A percentile compares a stretch with the other conserved stretches of the same genome.
Conservation (phyloP, 2,888 invertebrate genomes). For the Catocala fraxini region DNA sequence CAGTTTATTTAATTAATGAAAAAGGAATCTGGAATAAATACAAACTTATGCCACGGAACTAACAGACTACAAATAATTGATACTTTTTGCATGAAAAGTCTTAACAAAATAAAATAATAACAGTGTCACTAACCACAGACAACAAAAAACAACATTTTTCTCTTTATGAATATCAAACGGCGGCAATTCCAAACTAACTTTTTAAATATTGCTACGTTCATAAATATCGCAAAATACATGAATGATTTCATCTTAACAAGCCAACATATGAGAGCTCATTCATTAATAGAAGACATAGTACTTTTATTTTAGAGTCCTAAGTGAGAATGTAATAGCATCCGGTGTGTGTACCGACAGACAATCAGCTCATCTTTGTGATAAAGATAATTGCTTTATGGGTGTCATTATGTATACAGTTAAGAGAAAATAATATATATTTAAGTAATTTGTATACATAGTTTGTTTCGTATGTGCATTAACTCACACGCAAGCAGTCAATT, state of each 20-base stretch:
- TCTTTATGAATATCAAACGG: no score
- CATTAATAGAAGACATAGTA: conserved; percentile 69
- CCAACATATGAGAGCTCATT: conserved; percentile 57
- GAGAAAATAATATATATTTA: conserved; percentile 17
- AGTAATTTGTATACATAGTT: conserved; percentile 6
- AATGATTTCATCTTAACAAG: conserved; percentile 27
- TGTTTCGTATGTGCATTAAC: background rate
- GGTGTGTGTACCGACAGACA: conserved; percentile 67
- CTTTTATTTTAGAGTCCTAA: conserved; percentile 75
- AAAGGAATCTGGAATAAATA: no score
- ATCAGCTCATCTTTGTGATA: conserved; percentile 42
- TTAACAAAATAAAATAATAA: no score
- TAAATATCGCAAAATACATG: conserved; percentile 27
- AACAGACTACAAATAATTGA: no score
- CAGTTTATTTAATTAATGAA: no score
- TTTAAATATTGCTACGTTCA: no score
- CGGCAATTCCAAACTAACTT: no score
- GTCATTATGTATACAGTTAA: conserved; percentile 13
- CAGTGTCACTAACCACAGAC: no score
- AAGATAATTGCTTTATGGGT: conserved; percentile 13
- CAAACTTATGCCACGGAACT: no score
- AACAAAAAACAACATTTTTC: no score
- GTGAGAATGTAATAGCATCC: conserved; percentile 78
- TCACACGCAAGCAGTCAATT: background rate
- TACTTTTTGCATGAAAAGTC: no score